Percentiles rank a stretch among this genome's conserved stretches.
Evolutionary conservation across 2,797 vertebrate species (phyloP).

Genomic region (Hoplostethus atlanticus): DNA sequence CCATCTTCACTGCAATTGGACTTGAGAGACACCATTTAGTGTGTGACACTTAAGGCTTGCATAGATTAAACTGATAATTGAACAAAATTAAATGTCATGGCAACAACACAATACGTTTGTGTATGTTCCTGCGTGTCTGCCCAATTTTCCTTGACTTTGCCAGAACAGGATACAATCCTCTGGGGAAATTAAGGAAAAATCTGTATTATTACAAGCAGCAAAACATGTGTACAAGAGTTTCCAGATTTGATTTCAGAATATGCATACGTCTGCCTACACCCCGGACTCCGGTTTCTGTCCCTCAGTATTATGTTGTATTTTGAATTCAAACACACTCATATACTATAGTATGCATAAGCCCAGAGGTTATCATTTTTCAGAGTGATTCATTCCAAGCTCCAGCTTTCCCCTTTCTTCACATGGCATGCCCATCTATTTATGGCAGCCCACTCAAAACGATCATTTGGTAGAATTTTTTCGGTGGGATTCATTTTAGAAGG

Average conservation of each 20-base stretch:
- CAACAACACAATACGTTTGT: slow-evolving; percentile 48
- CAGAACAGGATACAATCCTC: slow-evolving; percentile 53
- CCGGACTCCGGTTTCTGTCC: slow-evolving; percentile 18
- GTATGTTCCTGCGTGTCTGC: slow-evolving; percentile 51
- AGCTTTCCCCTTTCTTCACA: slow-evolving; percentile 16
- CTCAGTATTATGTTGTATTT: slow-evolving; percentile 18
- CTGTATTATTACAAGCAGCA: slow-evolving; percentile 58
- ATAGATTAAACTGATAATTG: slow-evolving; percentile 61
- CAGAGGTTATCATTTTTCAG: slow-evolving; percentile 23
- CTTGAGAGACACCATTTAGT: slow-evolving; percentile 44
- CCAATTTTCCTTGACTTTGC: slow-evolving; percentile 57
- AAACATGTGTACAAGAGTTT: slow-evolving; percentile 49
- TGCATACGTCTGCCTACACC: slow-evolving; percentile 21
- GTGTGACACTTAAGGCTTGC: slow-evolving; percentile 27
- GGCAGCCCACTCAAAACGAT: slow-evolving; percentile 19
- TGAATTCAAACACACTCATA: slow-evolving; percentile 14
- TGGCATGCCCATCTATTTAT: slow-evolving; percentile 11
- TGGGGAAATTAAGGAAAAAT: slow-evolving; percentile 67
- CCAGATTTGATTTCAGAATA: slow-evolving; percentile 46
- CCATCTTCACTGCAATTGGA: slow-evolving; percentile 35
- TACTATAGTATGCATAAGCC: slow-evolving; percentile 16
- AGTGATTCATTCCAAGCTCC: slow-evolving; percentile 27
- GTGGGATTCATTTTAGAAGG: slow-evolving; percentile 20
- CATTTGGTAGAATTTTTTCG: slow-evolving; percentile 12
- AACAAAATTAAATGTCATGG: slow-evolving; percentile 60